Evolutionary conservation across 2,888 invertebrate genomes (phyloP).

Genomic region (Cerceris ruficornis): DNA sequence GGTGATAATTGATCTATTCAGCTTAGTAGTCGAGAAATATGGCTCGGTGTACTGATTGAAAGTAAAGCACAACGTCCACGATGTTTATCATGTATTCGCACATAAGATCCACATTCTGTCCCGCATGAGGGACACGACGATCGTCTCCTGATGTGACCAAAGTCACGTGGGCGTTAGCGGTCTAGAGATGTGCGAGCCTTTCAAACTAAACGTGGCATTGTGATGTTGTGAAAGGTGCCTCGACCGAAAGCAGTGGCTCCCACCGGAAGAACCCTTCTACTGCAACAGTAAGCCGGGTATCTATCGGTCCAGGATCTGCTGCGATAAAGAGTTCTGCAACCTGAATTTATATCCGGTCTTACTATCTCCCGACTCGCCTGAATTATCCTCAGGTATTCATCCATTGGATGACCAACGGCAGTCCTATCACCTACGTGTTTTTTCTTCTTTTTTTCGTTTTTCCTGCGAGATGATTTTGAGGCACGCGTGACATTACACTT

Average conservation of each 20-base stretch:
- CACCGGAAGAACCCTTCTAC: slow-evolving; percentile 84
- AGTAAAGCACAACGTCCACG: too few relatives aligned
- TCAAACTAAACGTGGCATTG: slow-evolving; percentile 61
- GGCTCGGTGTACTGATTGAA: too few relatives aligned
- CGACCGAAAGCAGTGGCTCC: slow-evolving; percentile 83
- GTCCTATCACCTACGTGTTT: slow-evolving; percentile 15
- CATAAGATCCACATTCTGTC: not conserved
- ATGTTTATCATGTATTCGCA: too few relatives aligned
- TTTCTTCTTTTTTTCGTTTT: slow-evolving; percentile 3
- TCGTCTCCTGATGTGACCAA: not conserved
- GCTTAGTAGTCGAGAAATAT: too few relatives aligned
- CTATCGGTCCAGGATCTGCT: slow-evolving; percentile 82
- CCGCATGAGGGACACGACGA: slow-evolving; percentile 1
- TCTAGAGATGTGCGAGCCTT: slow-evolving; percentile 3
- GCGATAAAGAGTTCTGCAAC: slow-evolving; percentile 85
- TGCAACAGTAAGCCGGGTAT: slow-evolving; percentile 81
- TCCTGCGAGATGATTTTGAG: slow-evolving; percentile 2
- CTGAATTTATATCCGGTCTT: slow-evolving; percentile 81
- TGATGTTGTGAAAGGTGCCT: slow-evolving; percentile 82
- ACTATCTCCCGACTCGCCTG: slow-evolving; percentile 79
- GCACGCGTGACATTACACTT: slow-evolving; percentile 10
- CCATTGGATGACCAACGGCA: slow-evolving; percentile 31
- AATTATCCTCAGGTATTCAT: slow-evolving; percentile 83
- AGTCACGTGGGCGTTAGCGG: not conserved
- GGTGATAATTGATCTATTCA: too few relatives aligned